phyloP scores from a whole-genome alignment of 2,113 vertebrate genomes.

The Megaceryle torquata region DNA sequence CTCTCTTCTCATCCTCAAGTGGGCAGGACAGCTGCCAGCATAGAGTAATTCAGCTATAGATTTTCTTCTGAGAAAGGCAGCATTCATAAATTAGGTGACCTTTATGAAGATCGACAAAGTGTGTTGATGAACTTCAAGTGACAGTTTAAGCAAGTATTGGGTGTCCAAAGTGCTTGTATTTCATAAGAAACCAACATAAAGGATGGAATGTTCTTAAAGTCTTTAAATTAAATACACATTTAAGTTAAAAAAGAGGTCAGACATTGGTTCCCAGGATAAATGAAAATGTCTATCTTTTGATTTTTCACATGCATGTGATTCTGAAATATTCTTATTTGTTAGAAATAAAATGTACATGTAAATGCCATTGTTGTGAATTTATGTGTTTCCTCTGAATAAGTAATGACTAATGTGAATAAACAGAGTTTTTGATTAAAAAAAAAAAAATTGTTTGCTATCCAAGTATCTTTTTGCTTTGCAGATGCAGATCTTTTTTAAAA shows the following conservation, averaged over 20 bases:
- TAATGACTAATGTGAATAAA: constrained; percentile 14
- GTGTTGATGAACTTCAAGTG: constrained; percentile 71
- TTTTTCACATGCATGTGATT: constrained; percentile 39
- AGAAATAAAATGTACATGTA: constrained; percentile 58
- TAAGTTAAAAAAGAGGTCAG: constrained; percentile 69
- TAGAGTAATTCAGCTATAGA: constrained; percentile 57
- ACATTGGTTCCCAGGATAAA: constrained; percentile 22
- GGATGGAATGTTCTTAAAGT: constrained; percentile 40
- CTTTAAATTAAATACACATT: constrained; percentile 50
- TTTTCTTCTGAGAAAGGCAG: constrained; percentile 40
- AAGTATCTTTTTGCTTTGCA: background rate
- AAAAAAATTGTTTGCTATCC: background rate
- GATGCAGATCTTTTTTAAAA: background rate
- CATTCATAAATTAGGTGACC: constrained; percentile 70
- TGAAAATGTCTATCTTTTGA: constrained; percentile 34
- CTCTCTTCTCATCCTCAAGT: background rate
- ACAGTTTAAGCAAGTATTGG: constrained; percentile 34
- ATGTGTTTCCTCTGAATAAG: background rate
- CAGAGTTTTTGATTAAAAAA: background rate
- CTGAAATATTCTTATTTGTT: constrained; percentile 37
- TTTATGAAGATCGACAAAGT: constrained; percentile 60
- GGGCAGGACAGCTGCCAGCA: constrained; percentile 45
- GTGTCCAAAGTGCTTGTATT: constrained; percentile 52
- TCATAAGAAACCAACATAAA: constrained; percentile 32
- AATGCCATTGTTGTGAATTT: constrained; percentile 41